Evolutionary conservation across 2,113 vertebrate species (phyloP).

Genomic region (Vimba vimba): DNA sequence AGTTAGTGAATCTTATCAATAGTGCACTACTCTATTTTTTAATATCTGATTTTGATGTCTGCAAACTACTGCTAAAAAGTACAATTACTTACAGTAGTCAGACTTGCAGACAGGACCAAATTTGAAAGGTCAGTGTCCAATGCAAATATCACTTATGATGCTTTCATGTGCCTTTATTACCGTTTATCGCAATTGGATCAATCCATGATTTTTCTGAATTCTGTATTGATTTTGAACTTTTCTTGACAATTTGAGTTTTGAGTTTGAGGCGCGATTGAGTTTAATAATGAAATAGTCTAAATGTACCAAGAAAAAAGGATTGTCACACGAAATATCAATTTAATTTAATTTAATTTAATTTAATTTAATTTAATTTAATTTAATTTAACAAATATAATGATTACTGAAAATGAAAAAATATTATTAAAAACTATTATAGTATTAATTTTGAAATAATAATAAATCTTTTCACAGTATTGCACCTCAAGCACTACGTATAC

Average conservation of each 20-base stretch:
- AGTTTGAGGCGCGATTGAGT: background rate
- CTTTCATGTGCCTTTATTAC: background rate
- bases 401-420: no score
- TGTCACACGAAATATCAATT: background rate
- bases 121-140: background rate
- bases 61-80: background rate
- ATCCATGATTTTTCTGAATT: background rate
- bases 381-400: no score
- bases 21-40: background rate
- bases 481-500: background rate
- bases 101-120: background rate
- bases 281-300: background rate
- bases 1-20: background rate
- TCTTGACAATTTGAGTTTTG: background rate
- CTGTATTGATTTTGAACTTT: background rate
- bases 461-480: no score
- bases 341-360: no score
- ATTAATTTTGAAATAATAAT: background rate
- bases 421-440: no score
- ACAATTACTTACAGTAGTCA: background rate
- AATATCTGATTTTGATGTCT: no score
- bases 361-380: no score
- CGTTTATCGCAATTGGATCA: background rate
- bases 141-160: background rate
- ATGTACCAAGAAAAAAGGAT: background rate